These are phyloP conservation scores for Marcusenius ussheri DNA, from an alignment of 2,113 vertebrate species.

Conservation along the genomic window DNA sequence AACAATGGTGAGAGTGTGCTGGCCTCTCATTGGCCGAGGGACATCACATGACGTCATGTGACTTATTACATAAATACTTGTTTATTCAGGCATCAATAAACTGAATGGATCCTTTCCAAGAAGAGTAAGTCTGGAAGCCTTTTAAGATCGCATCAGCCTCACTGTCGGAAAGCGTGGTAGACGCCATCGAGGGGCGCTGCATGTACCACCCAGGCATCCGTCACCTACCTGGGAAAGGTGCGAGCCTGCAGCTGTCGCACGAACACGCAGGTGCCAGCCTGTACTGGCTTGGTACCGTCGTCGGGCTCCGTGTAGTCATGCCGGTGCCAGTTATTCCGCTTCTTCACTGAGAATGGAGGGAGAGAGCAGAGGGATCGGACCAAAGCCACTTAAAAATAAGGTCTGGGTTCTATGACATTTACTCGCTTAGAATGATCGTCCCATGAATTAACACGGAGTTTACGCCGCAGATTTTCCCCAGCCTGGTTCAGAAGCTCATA, in stretches of 20 bases:
- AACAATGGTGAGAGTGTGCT: background rate
- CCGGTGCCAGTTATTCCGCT: conserved; percentile 90
- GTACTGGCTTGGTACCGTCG: conserved; percentile 82
- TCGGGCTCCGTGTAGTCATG: conserved; percentile 92
- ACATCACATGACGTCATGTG: background rate
- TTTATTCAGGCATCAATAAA: background rate
- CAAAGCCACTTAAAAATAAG: background rate
- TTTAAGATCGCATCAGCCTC: background rate
- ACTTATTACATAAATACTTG: background rate
- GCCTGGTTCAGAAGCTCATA: background rate
- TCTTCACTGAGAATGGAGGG: conserved; percentile 72
- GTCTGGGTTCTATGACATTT: background rate
- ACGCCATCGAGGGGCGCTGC: background rate
- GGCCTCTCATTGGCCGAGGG: background rate
- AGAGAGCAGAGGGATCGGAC: background rate
- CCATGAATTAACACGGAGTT: background rate
- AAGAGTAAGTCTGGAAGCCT: background rate
- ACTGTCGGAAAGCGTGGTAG: background rate
- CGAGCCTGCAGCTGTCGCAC: conserved; percentile 77
- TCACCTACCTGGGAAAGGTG: conserved; percentile 77
- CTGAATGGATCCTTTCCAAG: background rate
- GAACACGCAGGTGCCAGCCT: conserved; percentile 89
- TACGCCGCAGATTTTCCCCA: background rate
- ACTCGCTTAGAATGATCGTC: background rate
- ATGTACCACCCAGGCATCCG: background rate